Base-by-base conservation (phyloP, 2,797 vertebrate species). In the Thripadectes ignobilis region DNA sequence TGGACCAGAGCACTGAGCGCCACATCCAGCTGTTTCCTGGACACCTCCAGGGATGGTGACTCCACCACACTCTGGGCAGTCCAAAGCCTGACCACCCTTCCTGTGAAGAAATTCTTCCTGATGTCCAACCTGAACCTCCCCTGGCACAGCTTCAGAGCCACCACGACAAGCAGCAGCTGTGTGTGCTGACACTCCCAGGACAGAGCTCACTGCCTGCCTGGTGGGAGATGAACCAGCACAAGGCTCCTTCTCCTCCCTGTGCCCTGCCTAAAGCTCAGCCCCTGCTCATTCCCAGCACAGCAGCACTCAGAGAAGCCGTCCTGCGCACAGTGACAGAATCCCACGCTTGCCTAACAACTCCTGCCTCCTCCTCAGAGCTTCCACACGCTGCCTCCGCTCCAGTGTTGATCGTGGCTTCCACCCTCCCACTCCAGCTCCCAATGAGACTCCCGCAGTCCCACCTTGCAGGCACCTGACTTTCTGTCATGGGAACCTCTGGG, bases 351-450 rank as follows among this genome's bases (percentile, higher is more conserved):
- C 68, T 78, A 62, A 89, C 93, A 89, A 17, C 85, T 94, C 23
- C 84, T 79, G 84, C 91, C 93, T 85, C 90, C 92, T 91, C 80
- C 91, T 63, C 87, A 24, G 87, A 91, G 89, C 85, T 81, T 48
- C 87, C 92, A 90, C 74, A 71, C 1, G 12, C 81, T 27, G 94
- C 90, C 88, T 83, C 88, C 73, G 12, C 85, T 38, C 10, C 1
- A 88, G 77, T 30, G 26, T 85, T 11, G 4, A 86, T 45, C 36
- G 2, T 11, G 43, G 92, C 66, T 92, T 69, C 87, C 87, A 67
- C 43, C 62, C 76, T 91, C 77, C 88, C 11, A 16, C 80, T 24
- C 27, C 72, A 77, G 89, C 81, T 82, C 74, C 63, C 23, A 34
- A 3, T 0, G 4, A 82, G 39, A 23, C 22, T 22, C 8, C 17